A percentile compares a stretch with the other conserved stretches of the same genome.
Evolutionary conservation across 37 sponge, comb jelly and placozoan species (phyloP).

Genomic region (Halichondria panicea): DNA sequence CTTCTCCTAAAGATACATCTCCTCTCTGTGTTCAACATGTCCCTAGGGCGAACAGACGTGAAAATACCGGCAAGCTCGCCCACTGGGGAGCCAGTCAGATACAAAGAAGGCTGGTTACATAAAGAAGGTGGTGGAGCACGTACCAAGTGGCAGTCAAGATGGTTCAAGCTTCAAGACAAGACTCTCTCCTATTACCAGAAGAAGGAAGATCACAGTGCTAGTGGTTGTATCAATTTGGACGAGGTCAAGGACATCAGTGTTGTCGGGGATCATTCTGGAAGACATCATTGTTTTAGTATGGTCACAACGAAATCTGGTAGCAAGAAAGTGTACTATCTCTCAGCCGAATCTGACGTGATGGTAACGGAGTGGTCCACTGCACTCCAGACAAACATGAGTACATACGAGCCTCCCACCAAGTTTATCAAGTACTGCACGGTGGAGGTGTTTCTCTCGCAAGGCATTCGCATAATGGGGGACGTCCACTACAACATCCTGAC

Average conservation of each 20-base stretch:
- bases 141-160: slow-evolving; percentile 68
- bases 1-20: no score
- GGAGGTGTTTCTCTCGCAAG: slow-evolving; percentile 66
- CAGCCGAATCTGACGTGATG: slow-evolving; percentile 43
- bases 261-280: slow-evolving; percentile 59
- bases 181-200: slow-evolving; percentile 53
- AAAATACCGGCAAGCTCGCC: not conserved
- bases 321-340: slow-evolving; percentile 71
- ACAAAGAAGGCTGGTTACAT: slow-evolving; percentile 66
- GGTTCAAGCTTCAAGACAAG: slow-evolving; percentile 51
- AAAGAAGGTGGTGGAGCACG: slow-evolving; percentile 66
- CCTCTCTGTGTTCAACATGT: not conserved
- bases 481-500: slow-evolving; percentile 65
- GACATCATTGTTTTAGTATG: slow-evolving; percentile 44
- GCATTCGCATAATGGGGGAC: slow-evolving; percentile 67
- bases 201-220: slow-evolving; percentile 37
- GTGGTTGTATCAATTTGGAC: slow-evolving; percentile 39
- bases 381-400: slow-evolving; percentile 17
- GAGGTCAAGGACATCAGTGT: slow-evolving; percentile 52
- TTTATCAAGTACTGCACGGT: slow-evolving; percentile 62
- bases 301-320: slow-evolving; percentile 45
- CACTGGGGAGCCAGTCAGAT: not conserved
- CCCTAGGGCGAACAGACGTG: slow-evolving; percentile 7
- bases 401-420: slow-evolving; percentile 2
- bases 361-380: slow-evolving; percentile 66